Conservation (phyloP, 1,140 invertebrate species). For the Lordiphosa collinella region DNA sequence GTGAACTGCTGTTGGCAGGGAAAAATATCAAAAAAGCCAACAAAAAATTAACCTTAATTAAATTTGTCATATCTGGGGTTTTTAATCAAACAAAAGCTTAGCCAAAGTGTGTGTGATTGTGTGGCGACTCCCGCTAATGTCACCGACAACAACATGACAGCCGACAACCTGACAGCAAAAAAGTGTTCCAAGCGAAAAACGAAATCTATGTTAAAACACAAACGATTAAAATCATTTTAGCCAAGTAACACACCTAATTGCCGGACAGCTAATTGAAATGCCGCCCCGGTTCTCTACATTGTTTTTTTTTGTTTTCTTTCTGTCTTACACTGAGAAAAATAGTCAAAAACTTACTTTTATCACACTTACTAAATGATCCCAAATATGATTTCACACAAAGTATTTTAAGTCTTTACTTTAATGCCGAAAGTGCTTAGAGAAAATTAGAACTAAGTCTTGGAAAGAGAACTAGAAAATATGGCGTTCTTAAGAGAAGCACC, state of each 20-base stretch:
- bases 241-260: slow-evolving; percentile 69
- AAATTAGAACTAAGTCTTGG: too few relatives aligned
- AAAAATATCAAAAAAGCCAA: slow-evolving; percentile 17
- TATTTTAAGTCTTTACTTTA: too few relatives aligned
- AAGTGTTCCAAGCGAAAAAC: slow-evolving; percentile 49
- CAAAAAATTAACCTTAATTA: slow-evolving; percentile 64
- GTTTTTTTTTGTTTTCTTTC: slow-evolving; percentile 12
- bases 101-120: slow-evolving; percentile 3
- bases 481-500: too few relatives aligned
- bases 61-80: slow-evolving; percentile 61
- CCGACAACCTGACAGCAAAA: slow-evolving; percentile 61
- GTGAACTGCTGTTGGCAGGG: slow-evolving; percentile 18
- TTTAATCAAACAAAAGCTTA: slow-evolving; percentile 47
- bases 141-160: slow-evolving; percentile 62
- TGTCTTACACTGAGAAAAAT: too few relatives aligned
- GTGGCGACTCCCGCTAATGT: slow-evolving; percentile 45
- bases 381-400: too few relatives aligned
- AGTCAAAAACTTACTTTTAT: too few relatives aligned
- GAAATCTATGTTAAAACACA: slow-evolving; percentile 67
- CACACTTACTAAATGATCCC: too few relatives aligned
- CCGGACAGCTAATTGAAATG: slow-evolving; percentile 69
- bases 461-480: too few relatives aligned
- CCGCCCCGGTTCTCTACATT: slow-evolving; percentile 31
- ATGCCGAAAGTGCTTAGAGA: too few relatives aligned
- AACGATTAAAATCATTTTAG: slow-evolving; percentile 69